Conservation (phyloP, 2,797 vertebrate genomes). For the Discoglossus pictus region DNA sequence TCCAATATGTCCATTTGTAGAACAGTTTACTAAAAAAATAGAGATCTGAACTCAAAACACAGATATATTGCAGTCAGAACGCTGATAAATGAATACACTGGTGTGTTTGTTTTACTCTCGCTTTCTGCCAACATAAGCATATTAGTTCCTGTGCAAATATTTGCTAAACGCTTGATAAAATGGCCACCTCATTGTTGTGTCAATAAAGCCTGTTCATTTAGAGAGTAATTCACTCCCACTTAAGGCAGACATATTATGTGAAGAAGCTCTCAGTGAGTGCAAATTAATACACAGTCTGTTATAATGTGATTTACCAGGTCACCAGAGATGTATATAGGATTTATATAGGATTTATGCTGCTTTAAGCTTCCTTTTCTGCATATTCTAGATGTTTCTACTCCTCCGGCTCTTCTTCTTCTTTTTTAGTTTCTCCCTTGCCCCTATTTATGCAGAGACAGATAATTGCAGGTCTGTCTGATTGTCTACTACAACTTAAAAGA, state of each 20-base stretch:
- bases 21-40: constrained; percentile 8
- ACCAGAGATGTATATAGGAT: too few relatives aligned
- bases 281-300: too few relatives aligned
- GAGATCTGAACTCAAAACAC: constrained; percentile 1
- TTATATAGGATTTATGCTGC: too few relatives aligned
- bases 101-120: constrained; percentile 6
- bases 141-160: constrained; percentile 26
- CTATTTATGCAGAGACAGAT: too few relatives aligned
- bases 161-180: constrained; percentile 6
- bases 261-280: not conserved
- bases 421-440: too few relatives aligned
- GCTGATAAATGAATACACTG: not conserved
- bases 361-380: too few relatives aligned
- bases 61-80: not conserved
- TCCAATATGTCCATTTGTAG: not conserved
- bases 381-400: too few relatives aligned
- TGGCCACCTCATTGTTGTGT: constrained; percentile 7
- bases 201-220: not conserved
- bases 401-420: too few relatives aligned
- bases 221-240: constrained; percentile 4
- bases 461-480: too few relatives aligned
- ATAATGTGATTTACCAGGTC: too few relatives aligned
- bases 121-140: constrained; percentile 15
- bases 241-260: not conserved
- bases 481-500: too few relatives aligned